These are phyloP conservation scores for Apantesis nais DNA, from an alignment of 2,888 invertebrate genomes.

Conservation along the genomic window DNA sequence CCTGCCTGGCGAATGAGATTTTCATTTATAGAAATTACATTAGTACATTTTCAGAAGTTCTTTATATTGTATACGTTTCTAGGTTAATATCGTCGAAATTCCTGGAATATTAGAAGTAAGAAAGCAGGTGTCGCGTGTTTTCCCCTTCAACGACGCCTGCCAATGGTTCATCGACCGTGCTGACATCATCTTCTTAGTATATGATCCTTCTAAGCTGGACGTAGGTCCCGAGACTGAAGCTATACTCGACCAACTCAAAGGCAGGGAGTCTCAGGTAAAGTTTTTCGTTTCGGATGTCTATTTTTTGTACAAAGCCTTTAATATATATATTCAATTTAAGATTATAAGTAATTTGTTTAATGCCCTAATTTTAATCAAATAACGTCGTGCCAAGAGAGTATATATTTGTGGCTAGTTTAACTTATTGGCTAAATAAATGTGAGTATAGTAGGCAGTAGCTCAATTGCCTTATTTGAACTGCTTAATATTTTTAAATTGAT, in stretches of 20 bases:
- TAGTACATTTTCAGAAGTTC: too few relatives aligned
- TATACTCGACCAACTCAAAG: constrained; percentile 97
- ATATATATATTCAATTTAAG: too few relatives aligned
- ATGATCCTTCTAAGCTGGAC: constrained; percentile 97
- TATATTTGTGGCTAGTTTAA: background rate
- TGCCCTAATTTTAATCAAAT: background rate
- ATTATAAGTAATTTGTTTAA: background rate
- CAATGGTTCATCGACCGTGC: constrained; percentile 99
- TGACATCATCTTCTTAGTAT: constrained; percentile 97
- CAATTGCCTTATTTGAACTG: background rate
- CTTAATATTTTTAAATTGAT: background rate
- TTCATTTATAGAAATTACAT: too few relatives aligned
- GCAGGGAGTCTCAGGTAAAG: constrained; percentile 93
- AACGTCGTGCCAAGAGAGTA: too few relatives aligned
- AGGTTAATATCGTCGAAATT: constrained; percentile 98
- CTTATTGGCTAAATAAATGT: too few relatives aligned
- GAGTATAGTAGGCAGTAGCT: background rate
- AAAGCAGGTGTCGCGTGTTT: constrained; percentile 96
- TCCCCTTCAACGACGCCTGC: constrained; percentile 98
- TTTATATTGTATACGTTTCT: constrained; percentile 31
- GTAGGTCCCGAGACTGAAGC: constrained; percentile 98
- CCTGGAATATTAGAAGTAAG: constrained; percentile 97
- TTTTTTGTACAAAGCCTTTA: too few relatives aligned
- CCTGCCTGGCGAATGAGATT: too few relatives aligned
- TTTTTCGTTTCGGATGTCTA: background rate